Conservation (phyloP, 1,140 invertebrate species). For the Drosophila navojoa region DNA sequence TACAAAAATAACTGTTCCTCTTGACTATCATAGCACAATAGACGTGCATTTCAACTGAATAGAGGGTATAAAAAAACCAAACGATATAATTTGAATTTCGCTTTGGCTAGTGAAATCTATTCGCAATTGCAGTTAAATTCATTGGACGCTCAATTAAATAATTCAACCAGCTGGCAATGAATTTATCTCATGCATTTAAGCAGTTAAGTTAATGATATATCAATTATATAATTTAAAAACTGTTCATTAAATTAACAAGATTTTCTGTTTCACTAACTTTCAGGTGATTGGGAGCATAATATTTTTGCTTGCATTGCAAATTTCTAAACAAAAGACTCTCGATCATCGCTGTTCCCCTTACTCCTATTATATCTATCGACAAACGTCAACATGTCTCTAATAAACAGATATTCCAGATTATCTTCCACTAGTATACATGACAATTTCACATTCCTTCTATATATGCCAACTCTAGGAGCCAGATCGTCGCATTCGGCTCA, state of each 20-base stretch:
- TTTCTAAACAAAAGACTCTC: not conserved
- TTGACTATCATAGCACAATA: not conserved
- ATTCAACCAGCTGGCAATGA: constrained; percentile 49
- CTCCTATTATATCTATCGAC: no score
- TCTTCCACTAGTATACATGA: no score
- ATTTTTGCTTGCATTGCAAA: no score
- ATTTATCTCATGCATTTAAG: constrained; percentile 2
- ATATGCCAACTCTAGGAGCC: no score
- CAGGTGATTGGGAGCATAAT: no score
- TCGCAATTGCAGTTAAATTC: constrained; percentile 42
- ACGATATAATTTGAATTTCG: constrained; percentile 24
- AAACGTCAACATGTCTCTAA: no score
- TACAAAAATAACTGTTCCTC: no score
- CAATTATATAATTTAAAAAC: constrained; percentile 6
- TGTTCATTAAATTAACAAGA: not conserved
- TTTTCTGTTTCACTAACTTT: not conserved
- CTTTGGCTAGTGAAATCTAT: constrained; percentile 52
- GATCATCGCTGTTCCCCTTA: not conserved
- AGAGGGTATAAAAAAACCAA: constrained; percentile 9
- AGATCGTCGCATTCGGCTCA: no score
- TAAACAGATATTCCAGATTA: no score
- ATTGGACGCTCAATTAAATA: constrained; percentile 55
- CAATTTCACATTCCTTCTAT: not conserved
- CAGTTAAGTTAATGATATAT: constrained; percentile 17
- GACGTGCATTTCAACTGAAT: not conserved